Conservation (phyloP, 92 coral and sea anemone genomes). For the Bergia puertoricense region DNA sequence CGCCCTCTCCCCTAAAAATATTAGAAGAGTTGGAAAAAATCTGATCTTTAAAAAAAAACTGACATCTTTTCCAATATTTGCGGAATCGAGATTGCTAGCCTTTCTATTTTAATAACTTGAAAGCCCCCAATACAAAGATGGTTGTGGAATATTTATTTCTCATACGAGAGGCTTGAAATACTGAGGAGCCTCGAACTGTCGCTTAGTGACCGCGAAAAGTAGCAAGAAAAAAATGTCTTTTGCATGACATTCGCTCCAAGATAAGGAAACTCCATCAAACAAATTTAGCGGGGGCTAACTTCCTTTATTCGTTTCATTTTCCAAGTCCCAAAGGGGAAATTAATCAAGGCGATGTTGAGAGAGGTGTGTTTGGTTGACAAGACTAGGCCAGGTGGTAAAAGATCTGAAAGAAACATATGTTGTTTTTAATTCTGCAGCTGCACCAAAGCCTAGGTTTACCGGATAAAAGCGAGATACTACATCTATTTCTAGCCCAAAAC, state of each 20-base stretch:
- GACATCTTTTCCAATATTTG: constrained; percentile 12
- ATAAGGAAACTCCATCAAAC: constrained; percentile 40
- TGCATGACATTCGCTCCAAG: constrained; percentile 2
- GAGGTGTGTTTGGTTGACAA: constrained; percentile 74
- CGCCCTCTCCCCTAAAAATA: neutral
- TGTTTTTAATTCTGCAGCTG: constrained; percentile 94
- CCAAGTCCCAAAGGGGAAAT: constrained; percentile 55
- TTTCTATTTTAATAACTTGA: constrained; percentile 63
- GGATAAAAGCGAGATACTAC: constrained; percentile 80
- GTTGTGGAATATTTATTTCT: constrained; percentile 79
- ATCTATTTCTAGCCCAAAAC: constrained; percentile 61
- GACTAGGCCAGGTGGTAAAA: constrained; percentile 79
- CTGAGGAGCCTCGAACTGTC: constrained; percentile 72
- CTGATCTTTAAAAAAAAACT: neutral
- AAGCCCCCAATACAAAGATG: constrained; percentile 49
- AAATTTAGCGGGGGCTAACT: constrained; percentile 9
- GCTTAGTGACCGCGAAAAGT: constrained; percentile 80
- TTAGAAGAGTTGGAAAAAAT: neutral
- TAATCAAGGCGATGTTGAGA: constrained; percentile 47
- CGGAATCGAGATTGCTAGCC: constrained; percentile 26
- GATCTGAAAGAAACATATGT: constrained; percentile 88
- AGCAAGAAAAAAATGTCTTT: constrained; percentile 12
- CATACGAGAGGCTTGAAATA: constrained; percentile 69
- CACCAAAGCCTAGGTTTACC: constrained; percentile 82
- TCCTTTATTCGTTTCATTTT: constrained; percentile 33